Evolutionary conservation across 2,113 vertebrate genomes (phyloP).

Genomic region (Ictidomys tridecemlineatus): DNA sequence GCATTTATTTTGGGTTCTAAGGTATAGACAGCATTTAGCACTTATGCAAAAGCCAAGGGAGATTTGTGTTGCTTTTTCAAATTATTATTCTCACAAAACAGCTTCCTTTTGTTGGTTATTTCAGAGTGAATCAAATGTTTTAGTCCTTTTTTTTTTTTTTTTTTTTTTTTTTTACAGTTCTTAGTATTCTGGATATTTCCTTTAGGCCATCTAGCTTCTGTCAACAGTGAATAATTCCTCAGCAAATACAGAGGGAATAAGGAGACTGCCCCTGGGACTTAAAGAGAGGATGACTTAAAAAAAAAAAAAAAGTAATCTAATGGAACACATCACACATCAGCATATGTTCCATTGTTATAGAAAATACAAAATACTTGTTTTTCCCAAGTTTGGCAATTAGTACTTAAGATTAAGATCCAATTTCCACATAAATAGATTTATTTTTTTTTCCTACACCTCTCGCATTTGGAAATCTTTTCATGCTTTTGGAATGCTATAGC

Average conservation of each 20-base stretch:
- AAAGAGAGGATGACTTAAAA: neutral
- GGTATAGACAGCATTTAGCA: neutral
- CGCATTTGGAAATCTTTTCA: slow-evolving; percentile 47
- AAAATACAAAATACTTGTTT: slow-evolving; percentile 35
- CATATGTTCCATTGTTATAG: neutral
- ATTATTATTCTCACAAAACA: neutral
- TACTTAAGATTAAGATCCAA: slow-evolving; percentile 1
- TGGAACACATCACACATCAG: neutral
- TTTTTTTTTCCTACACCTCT: slow-evolving; percentile 33
- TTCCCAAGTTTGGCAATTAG: slow-evolving; percentile 3
- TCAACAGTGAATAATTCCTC: slow-evolving; percentile 72
- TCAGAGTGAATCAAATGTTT: slow-evolving; percentile 9
- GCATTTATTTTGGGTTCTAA: neutral
- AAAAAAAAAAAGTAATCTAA: slow-evolving; percentile 26
- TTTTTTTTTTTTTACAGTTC: slow-evolving; percentile 49
- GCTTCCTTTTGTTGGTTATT: slow-evolving; percentile 35
- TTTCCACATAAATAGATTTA: neutral
- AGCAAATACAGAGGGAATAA: slow-evolving; percentile 54
- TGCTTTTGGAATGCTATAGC: neutral
- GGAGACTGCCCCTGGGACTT: neutral
- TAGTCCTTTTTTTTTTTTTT: slow-evolving; percentile 56
- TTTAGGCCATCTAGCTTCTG: slow-evolving; percentile 59
- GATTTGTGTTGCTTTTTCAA: neutral
- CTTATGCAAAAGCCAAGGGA: neutral
- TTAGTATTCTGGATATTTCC: slow-evolving; percentile 68